Base-by-base conservation (phyloP, 2,888 invertebrate genomes). In the Aspidiotus rigidus region DNA sequence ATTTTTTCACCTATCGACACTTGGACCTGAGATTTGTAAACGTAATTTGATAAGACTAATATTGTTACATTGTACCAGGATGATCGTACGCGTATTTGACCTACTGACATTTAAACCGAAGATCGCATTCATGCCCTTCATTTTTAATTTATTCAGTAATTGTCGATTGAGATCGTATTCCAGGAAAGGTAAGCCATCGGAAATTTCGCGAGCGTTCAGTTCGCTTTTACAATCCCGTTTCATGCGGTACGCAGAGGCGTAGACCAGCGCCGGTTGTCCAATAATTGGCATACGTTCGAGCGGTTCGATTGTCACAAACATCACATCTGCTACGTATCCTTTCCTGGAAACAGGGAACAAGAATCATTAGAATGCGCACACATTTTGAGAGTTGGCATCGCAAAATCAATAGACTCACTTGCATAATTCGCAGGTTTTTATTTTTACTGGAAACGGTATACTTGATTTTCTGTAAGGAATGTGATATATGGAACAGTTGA, bases 141-240 rank as follows among this genome's bases (percentile, higher is more conserved):
- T 89, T 78, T 90, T 86, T 3, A 97, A 80, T 77, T 95, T 96
- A 76, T 93, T 93, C 1, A 95, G 83, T 53, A 97, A 80, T 73
- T 95, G 84, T 71, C 92, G 86, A 79, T 98, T 95, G 61, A 98
- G 81, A 78, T 98, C 96, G 77, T 96, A 97, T 78, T 98, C 97
- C 69, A 97, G 79, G 80, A 97, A 97, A 0, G 97, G 97, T 69
- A 97, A 81, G 74, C 90, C 90, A 80, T 97, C 92, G 1, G 95
- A 95, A 71, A 98, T 91, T 80, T 97, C 96, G 74, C 94, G 87
- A 7, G 97, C 93, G 73, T 89, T 89, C 0, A 88, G 82, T 79
- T 95, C 95, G 0, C 90, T 88, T 11, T 88, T 84, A 8, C 87
- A 82, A 74, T 91, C 90, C 60, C 87, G 85, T 73, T 93, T 86